phyloP scores from a whole-genome alignment of 2,888 invertebrate species.

The Callyntrura sp. region DNA sequence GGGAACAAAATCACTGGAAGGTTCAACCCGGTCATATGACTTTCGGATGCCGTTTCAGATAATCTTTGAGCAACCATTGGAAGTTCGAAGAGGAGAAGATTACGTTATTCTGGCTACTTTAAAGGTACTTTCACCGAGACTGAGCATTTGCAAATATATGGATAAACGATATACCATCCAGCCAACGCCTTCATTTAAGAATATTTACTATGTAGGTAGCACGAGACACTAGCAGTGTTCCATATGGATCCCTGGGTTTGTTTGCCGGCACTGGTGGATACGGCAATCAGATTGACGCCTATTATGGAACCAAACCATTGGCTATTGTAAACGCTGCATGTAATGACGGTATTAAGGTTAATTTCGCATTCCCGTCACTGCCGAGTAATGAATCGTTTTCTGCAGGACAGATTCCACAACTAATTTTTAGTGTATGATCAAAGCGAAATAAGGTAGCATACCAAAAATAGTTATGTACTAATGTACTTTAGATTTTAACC shows the following conservation, averaged over 20 bases:
- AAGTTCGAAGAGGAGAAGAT: constrained; percentile 91
- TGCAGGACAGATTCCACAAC: constrained; percentile 95
- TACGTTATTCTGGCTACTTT: constrained; percentile 92
- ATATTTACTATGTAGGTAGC: constrained; percentile 25
- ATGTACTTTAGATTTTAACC: too few relatives aligned
- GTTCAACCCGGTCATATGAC: constrained; percentile 82
- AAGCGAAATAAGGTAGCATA: too few relatives aligned
- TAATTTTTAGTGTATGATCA: constrained; percentile 88
- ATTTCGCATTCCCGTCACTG: constrained; percentile 93
- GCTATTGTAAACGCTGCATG: constrained; percentile 91
- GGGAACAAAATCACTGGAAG: constrained; percentile 77
- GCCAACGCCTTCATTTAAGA: neutral
- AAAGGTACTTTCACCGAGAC: constrained; percentile 41
- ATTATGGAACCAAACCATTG: constrained; percentile 93
- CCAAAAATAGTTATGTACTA: too few relatives aligned
- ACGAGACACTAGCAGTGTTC: constrained; percentile 52
- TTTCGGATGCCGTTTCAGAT: constrained; percentile 83
- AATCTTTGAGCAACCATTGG: constrained; percentile 92
- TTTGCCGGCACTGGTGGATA: constrained; percentile 75
- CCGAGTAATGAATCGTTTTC: constrained; percentile 95
- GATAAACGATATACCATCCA: too few relatives aligned
- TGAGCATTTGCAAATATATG: neutral
- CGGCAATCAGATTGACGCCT: constrained; percentile 85
- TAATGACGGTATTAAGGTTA: constrained; percentile 91
- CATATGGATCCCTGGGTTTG: constrained; percentile 53